Evolutionary conservation across 2,797 vertebrate species (phyloP).

Genomic region (Moxostoma hubbsi): DNA sequence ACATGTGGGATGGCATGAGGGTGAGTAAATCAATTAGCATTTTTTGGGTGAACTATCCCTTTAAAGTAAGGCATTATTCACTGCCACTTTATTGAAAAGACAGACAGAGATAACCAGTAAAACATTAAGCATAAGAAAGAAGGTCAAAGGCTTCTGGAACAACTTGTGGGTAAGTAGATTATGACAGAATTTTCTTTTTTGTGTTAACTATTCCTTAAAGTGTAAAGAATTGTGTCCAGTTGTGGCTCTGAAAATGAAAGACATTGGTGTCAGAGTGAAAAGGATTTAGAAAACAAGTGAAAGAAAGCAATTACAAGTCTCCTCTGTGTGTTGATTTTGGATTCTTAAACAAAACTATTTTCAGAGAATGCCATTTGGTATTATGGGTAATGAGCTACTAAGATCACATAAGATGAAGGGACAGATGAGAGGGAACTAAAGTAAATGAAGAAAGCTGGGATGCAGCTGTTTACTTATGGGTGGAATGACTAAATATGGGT

Average conservation of each 20-base stretch:
- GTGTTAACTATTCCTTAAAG: not conserved
- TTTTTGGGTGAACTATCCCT: too few species aligned
- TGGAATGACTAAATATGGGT: constrained; percentile 75
- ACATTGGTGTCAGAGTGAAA: not conserved
- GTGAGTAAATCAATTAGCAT: too few species aligned
- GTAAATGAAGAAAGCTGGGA: constrained; percentile 44
- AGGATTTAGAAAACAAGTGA: not conserved
- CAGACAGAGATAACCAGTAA: not conserved
- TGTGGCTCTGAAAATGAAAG: not conserved
- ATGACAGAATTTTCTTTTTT: too few species aligned
- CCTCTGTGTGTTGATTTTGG: constrained; percentile 53
- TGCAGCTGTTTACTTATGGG: constrained; percentile 72
- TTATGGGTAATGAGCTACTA: constrained; percentile 51
- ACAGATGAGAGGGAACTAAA: constrained; percentile 31
- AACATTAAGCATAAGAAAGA: too few species aligned
- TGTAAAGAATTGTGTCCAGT: not conserved
- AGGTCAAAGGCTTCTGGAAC: too few species aligned
- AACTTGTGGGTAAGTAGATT: too few species aligned
- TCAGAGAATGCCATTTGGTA: constrained; percentile 54
- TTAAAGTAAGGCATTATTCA: too few species aligned
- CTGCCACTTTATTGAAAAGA: not conserved
- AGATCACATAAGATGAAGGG: constrained; percentile 37
- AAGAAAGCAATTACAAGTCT: constrained; percentile 28
- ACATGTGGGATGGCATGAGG: too few species aligned
- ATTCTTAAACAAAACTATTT: constrained; percentile 57